Base-by-base conservation (phyloP, 2,797 vertebrate genomes). In the Karalla daura region DNA sequence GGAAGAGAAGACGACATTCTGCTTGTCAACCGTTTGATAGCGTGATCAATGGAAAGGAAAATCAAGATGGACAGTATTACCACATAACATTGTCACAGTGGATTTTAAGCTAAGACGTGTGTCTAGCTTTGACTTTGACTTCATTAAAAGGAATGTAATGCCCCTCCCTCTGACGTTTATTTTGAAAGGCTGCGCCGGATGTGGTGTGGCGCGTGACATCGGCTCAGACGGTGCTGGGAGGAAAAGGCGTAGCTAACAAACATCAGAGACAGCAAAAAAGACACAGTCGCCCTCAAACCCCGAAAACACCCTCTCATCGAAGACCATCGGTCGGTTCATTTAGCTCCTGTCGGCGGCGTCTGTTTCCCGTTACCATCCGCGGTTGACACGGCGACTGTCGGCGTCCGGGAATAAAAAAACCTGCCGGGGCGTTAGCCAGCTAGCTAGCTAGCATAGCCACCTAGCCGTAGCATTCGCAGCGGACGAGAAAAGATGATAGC, bases 401-500 rank as follows among this genome's bases (percentile, higher is more conserved):
- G 39, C 59, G 44, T 39, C 44, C 37, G 9, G 5, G 18, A 21
- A n/a, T n/a, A n/a, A 55, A 51, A 73, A 45, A 49, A 32, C 21
- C 40, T 13, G 44, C 46, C 51, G 74, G 81, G 63, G 67, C 80
- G 81, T 90, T 76, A 85, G 84, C 73, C 74, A 71, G 65, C 65
- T 71, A 81, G 84, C 85, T 49, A 63, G 76, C 74, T 74, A 81
- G 70, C 63, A 49, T 40, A 78, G 73, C 81, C 69, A 65, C 41
- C 61, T 78, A 76, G 72, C 65, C 55, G 44, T 33, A 59, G 71
- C 73, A 11, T 72, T 56, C 71, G 49, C 73, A 60, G 13, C 68
- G 18, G 70, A 67, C 63, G 78, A 74, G 64, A 41, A n/a, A 77
- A 83, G 80, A 97, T 98, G 97, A 78, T 98, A 94, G 95, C 96